A percentile compares a stretch with the other conserved stretches of the same genome.
Evolutionary conservation across 37 sponge, comb jelly and placozoan species (phyloP).

Genomic region (Ianthella basta): DNA sequence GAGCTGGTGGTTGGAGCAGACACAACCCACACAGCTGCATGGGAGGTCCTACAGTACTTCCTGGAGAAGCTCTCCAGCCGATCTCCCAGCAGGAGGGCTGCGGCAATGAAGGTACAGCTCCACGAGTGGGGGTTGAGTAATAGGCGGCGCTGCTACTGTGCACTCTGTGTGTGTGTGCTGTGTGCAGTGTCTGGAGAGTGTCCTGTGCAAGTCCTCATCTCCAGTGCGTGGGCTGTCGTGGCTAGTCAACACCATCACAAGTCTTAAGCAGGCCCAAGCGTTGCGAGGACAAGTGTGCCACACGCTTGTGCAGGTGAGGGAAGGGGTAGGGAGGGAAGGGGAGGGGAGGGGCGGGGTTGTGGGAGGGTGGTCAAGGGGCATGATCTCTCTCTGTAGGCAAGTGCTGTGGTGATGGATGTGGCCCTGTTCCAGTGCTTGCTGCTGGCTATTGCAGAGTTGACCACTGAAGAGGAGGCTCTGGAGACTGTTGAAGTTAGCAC

Average conservation of each 20-base stretch:
- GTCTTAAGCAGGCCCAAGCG: background rate
- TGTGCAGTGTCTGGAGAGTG: slow-evolving; percentile 3
- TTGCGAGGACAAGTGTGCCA: too few species aligned
- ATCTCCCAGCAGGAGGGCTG: slow-evolving; percentile 37
- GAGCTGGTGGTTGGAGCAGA: slow-evolving; percentile 45
- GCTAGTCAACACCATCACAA: background rate
- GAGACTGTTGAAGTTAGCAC: slow-evolving; percentile 10
- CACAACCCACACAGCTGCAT: slow-evolving; percentile 22
- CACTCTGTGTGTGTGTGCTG: too few species aligned
- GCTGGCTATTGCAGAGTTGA: background rate
- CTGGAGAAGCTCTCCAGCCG: slow-evolving; percentile 65
- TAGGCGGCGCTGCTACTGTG: too few species aligned
- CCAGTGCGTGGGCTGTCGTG: background rate
- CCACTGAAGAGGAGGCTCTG: background rate
- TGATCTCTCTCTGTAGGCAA: background rate
- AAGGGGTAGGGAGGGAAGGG: too few species aligned
- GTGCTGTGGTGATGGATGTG: slow-evolving; percentile 20
- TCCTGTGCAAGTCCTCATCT: background rate
- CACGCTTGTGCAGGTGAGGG: too few species aligned
- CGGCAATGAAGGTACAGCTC: slow-evolving; percentile 58
- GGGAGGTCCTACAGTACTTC: slow-evolving; percentile 70
- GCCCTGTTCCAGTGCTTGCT: background rate
- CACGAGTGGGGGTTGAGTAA: background rate
- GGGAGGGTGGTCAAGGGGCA: too few species aligned
- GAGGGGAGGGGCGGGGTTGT: too few species aligned